A percentile compares a stretch with the other conserved stretches of the same genome.
These are phyloP conservation scores for Dissostichus mawsoni DNA, from an alignment of 2,113 vertebrate genomes.

Conservation along the genomic window DNA sequence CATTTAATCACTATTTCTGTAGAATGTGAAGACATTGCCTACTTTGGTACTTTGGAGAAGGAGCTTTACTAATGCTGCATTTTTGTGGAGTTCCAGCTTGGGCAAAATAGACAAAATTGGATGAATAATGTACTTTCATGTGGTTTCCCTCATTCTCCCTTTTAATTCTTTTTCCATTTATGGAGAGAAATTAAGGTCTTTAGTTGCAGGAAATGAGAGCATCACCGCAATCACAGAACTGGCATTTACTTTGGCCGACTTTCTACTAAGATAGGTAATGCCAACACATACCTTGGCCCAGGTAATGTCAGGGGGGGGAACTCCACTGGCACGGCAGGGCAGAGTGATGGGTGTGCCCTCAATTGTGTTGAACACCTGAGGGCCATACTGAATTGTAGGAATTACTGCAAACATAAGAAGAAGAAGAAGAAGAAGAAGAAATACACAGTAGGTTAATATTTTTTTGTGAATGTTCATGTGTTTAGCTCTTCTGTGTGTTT, in stretches of 20 bases:
- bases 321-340: conserved; percentile 91
- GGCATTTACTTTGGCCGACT: background rate
- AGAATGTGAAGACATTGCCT: background rate
- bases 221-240: background rate
- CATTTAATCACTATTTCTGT: background rate
- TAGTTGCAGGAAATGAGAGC: background rate
- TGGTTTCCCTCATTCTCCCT: background rate
- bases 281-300: conserved; percentile 91
- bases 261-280: background rate
- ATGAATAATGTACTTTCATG: conserved; percentile 4
- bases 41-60: background rate
- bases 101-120: background rate
- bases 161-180: background rate
- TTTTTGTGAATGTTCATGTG: background rate
- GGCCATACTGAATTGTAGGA: conserved; percentile 94
- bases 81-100: background rate
- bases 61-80: background rate
- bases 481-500: background rate
- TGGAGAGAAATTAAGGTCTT: background rate
- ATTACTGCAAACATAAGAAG: conserved; percentile 83
- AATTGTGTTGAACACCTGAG: conserved; percentile 95
- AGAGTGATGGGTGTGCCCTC: conserved; percentile 90
- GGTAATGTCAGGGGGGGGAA: conserved; percentile 89
- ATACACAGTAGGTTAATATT: background rate
- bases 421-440: background rate